These are phyloP conservation scores for Cynaeus angustus DNA, from an alignment of 2,888 invertebrate species.

Conservation along the genomic window DNA sequence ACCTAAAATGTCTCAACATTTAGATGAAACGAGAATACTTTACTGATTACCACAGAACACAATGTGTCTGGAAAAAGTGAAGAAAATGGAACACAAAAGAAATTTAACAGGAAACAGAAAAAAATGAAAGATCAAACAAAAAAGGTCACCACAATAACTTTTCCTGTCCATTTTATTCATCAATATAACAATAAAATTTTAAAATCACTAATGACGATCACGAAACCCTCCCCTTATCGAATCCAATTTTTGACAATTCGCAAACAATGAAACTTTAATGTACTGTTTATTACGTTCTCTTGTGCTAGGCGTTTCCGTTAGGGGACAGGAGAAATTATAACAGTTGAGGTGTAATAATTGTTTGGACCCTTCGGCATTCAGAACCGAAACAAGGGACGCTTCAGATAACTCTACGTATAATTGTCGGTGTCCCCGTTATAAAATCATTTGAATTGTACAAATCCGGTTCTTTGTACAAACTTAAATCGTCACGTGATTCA, in stretches of 20 bases:
- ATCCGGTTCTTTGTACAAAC: slow-evolving; percentile 10
- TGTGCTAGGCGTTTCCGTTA: neutral
- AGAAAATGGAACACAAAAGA: no score
- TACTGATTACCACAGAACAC: no score
- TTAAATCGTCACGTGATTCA: neutral
- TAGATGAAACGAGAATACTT: no score
- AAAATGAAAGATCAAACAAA: no score
- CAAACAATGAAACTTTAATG: neutral
- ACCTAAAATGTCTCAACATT: no score
- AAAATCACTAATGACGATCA: no score
- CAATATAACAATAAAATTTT: no score
- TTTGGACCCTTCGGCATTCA: slow-evolving; percentile 39
- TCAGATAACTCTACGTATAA: slow-evolving; percentile 33
- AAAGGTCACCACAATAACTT: no score
- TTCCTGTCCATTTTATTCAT: no score
- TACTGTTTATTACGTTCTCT: neutral
- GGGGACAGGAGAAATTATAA: slow-evolving; percentile 26
- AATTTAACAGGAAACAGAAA: no score
- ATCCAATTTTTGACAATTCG: neutral
- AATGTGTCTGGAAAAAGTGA: no score
- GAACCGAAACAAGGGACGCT: slow-evolving; percentile 26
- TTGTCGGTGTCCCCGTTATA: slow-evolving; percentile 33
- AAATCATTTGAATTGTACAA: slow-evolving; percentile 31
- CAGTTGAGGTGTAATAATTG: slow-evolving; percentile 41
- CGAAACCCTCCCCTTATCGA: no score